A percentile compares a stretch with the other conserved stretches of the same genome.
These are phyloP conservation scores for Gambusia yucatana DNA, from an alignment of 2,797 vertebrate genomes.

Conservation along the genomic window DNA sequence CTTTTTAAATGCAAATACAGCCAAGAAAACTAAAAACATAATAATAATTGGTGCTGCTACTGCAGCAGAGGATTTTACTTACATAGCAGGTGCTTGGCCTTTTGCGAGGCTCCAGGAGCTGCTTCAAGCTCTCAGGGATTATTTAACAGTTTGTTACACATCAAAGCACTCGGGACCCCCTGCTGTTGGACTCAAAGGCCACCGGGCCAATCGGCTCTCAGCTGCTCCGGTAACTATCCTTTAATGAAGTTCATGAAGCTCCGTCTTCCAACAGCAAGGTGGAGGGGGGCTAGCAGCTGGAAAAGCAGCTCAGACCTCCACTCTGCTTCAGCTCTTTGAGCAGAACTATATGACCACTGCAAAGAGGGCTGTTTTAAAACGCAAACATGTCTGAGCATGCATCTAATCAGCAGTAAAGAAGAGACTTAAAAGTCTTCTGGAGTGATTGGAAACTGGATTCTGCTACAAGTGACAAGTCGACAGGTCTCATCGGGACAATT, in stretches of 20 bases:
- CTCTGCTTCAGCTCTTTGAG: constrained; percentile 88
- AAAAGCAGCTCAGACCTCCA: constrained; percentile 83
- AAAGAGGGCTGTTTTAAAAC: constrained; percentile 21
- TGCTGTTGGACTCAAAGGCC: constrained; percentile 88
- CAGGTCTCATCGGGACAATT: constrained; percentile 75
- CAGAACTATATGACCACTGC: constrained; percentile 86
- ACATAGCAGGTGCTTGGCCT: constrained; percentile 67
- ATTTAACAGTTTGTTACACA: constrained; percentile 90
- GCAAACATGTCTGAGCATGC: constrained; percentile 51
- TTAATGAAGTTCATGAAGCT: constrained; percentile 93
- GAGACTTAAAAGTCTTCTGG: constrained; percentile 89
- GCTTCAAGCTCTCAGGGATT: constrained; percentile 86
- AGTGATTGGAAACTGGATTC: constrained; percentile 83
- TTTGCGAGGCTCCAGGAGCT: constrained; percentile 78
- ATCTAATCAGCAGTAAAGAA: constrained; percentile 64
- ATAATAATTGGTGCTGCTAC: background rate
- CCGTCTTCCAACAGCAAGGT: constrained; percentile 85
- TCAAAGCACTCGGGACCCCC: constrained; percentile 87
- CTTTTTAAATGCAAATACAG: background rate
- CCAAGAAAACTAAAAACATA: background rate
- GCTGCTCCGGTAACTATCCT: constrained; percentile 88
- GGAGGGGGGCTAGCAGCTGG: constrained; percentile 89
- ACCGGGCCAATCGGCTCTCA: constrained; percentile 84
- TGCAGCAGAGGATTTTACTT: constrained; percentile 11
- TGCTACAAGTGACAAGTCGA: constrained; percentile 74